These are phyloP conservation scores for Clarias batrachus DNA, from an alignment of 2,113 vertebrate species.

Conservation along the genomic window DNA sequence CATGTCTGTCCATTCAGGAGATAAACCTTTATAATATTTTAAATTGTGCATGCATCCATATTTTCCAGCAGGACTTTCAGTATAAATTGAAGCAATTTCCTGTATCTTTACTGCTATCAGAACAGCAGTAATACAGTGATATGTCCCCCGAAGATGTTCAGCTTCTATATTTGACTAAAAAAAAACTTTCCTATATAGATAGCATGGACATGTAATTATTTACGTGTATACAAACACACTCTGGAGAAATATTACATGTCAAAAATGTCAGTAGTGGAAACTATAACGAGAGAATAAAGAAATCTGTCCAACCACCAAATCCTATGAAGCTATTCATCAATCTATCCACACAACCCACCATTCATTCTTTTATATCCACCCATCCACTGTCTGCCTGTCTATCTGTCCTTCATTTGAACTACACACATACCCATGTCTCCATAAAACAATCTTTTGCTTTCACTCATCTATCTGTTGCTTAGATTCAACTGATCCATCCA, in stretches of 20 bases:
- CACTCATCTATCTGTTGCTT: not conserved
- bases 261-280: not conserved
- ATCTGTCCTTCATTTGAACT: not conserved
- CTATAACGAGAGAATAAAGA: not conserved
- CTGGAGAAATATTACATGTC: not conserved
- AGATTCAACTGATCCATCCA: not conserved
- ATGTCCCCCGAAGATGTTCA: not conserved
- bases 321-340: not conserved
- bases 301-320: not conserved
- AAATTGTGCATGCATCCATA: not conserved
- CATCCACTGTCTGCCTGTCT: not conserved
- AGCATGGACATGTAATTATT: not conserved
- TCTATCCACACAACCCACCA: not conserved
- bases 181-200: not conserved
- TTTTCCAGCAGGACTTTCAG: not conserved
- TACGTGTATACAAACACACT: not conserved
- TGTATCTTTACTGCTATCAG: constrained; percentile 6
- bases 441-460: not conserved
- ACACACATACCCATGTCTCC: not conserved
- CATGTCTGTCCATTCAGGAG: not conserved
- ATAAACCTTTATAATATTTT: not conserved
- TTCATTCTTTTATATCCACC: not conserved
- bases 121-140: not conserved
- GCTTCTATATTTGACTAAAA: not conserved
- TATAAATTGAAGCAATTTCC: constrained; percentile 6